Base-by-base conservation (phyloP, 2,797 vertebrate species). In the Odontamblyopus rebecca region DNA sequence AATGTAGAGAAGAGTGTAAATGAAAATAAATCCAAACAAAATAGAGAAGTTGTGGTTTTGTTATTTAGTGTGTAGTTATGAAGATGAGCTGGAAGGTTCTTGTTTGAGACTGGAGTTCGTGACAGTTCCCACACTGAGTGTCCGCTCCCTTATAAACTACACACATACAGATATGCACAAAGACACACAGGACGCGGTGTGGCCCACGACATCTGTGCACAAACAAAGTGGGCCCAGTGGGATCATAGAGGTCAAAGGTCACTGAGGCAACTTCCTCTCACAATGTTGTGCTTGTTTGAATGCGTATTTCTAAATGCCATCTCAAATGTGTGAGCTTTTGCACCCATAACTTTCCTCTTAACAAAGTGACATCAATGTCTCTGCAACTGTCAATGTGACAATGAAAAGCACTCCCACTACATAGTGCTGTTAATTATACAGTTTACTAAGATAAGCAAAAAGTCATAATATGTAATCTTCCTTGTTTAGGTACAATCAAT, bases 191-290 rank as follows among this genome's bases (percentile, higher is more conserved):
- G 30, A 74, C 56, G 70, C 48, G 68, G 6, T 48, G 38, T 26
- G 35, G 60, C 23, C 68, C 11, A n/a, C 68, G 30, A 80, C 80
- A 83, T 77, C 83, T 85, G 81, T 75, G 61, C 38, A 74, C 69
- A 41, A 81, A 82, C 72, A 79, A 70, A 82, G 69, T 38, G 15
- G 27, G 71, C 69, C 74, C 77, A 75, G 74, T 61, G 79, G 85
- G 81, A 78, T 3, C 4, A 74, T 59, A n/a, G n/a, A 62, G 74
- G 68, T 77, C 70, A 60, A 0, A n/a, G 72, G 77, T 74, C 71
- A 79, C 73, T 57, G 63, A 72, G 74, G 77, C 4, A 9, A 81
- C 70, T 83, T 84, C 82, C 82, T 82, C 79, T 85, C 72, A 27
- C 60, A 44, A 51, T 12, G 19, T 26, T 7, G 50, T 60, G 64